Base-by-base conservation (phyloP, 2,797 vertebrate genomes). In the Myotis myotis region DNA sequence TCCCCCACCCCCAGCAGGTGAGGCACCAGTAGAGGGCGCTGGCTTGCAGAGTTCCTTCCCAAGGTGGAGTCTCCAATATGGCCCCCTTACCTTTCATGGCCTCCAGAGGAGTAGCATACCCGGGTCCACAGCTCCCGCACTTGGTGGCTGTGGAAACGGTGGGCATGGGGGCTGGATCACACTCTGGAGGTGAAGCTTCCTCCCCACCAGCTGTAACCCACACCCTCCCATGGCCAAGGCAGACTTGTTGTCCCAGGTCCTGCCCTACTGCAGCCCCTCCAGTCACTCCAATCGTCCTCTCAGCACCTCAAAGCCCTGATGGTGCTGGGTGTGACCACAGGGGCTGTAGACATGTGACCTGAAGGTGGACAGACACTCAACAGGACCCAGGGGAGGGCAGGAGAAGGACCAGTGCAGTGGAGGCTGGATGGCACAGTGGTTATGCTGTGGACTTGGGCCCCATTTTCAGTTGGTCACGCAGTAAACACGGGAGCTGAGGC, bases 71-170 rank as follows among this genome's bases (percentile, higher is more conserved):
- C 51, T 17, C 30, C 12, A 25, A 44, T 12, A 1, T 1, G 0
- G 0, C 25, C 7, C 8, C 51, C 96, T 98, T 97, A 99, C 99
- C 99, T 97, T 99, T 99, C 99, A 99, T 99, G 96, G 99, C 99
- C 0, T 99, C 99, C 96, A 98, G 96, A 0, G 99, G 99, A 30
- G 96, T 99, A 28, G 98, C 89, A 93, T 99, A 99, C 68, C 99
- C 99, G 0, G 99, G 99, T 38, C 99, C 99, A 95, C 99, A 99
- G 0, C 97, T 98, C 92, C 96, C 98, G 36, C 99, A 99, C 49
- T 97, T 97, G 0, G 89, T 80, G 3, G 99, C 99, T 99, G 98
- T 76, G 78, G 41, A 94, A 83, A 94, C 23, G 91, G 51, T 12
- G 85, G n/a, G 9, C 28, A 3, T 8, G 82, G 87, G 57, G 62